Base-by-base conservation (phyloP, 2,888 invertebrate genomes). In the Notodonta ziczac region DNA sequence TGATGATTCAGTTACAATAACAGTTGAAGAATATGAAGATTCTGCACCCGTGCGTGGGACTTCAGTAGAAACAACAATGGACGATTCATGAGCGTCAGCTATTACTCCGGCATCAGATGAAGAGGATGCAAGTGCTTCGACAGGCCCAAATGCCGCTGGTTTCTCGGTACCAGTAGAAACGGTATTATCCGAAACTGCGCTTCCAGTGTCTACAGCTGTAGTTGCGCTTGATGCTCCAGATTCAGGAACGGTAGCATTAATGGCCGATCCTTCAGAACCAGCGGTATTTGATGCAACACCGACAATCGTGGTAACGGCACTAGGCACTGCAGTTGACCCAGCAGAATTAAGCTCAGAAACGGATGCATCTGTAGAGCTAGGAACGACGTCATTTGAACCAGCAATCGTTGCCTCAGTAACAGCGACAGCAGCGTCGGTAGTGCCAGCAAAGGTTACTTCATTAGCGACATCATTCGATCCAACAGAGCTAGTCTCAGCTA, bases 111-210 rank as follows among this genome's bases (percentile, higher is more conserved):
- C 14, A 24, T 56, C 40, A 14, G 57, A 10, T 0, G 50, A 62
- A 50, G 58, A 24, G 3, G 59, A n/a, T 13, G n/a, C 56, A 6
- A 57, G 50, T 44, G 56, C 13, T 14, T 51, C 58, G 50, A 59
- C 16, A 14, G 54, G 53, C 8, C 32, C 51, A 40, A 46, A 60
- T 12, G n/a, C 61, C 44, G 65, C 39, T 14, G 40, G 24, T 42
- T 55, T 50, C 12, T 51, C 60, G 60, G 57, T 5, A 7, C 76
- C 77, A 60, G 69, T 61, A 39, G 69, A 42, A 44, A 13, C 48
- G 14, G 60, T 61, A 32, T 35, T 52, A 32, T n/a, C 50, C 57
- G 58, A 24, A 40, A 48, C 59, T 50, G 35, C 39, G 8, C 48
- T 24, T 14, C 14, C 59, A 59, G 58, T 35, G 40, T 14, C 12